Evolutionary conservation across 2,797 vertebrate genomes (phyloP).

Genomic region (Rhinichthys osculus): DNA sequence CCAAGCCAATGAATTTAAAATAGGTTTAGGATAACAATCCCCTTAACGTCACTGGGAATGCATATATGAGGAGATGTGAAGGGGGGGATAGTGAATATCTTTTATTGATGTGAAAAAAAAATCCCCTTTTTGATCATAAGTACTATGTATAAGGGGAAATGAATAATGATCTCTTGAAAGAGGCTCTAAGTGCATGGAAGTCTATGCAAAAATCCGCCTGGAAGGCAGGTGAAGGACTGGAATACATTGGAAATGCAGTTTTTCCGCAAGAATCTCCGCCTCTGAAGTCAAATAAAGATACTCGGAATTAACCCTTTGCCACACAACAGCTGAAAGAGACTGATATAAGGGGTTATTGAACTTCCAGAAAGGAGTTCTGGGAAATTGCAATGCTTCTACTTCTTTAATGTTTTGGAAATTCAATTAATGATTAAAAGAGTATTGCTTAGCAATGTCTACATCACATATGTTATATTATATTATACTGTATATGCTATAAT

Average conservation of each 20-base stretch:
- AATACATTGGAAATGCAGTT: slow-evolving; percentile 60
- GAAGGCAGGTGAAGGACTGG: slow-evolving; percentile 64
- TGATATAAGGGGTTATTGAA: neutral
- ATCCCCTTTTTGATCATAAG: slow-evolving; percentile 65
- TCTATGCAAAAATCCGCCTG: slow-evolving; percentile 63
- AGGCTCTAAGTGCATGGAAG: slow-evolving; percentile 65
- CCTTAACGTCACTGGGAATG: slow-evolving; percentile 50
- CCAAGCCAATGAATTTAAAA: slow-evolving; percentile 70
- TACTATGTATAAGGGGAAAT: slow-evolving; percentile 62
- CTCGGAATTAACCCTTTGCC: slow-evolving; percentile 65
- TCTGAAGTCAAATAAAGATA: slow-evolving; percentile 69
- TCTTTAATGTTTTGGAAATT: neutral
- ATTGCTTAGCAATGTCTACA: neutral
- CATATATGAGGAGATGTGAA: slow-evolving; percentile 59
- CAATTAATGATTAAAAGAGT: neutral
- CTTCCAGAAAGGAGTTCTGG: neutral
- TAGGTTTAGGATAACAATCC: slow-evolving; percentile 64
- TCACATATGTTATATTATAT: neutral
- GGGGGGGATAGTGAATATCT: slow-evolving; percentile 54
- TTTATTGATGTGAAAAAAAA: slow-evolving; percentile 69
- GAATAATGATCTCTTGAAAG: slow-evolving; percentile 72
- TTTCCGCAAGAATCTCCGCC: slow-evolving; percentile 65
- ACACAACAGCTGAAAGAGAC: neutral
- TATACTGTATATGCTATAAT: too few relatives aligned
- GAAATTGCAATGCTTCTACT: neutral